phyloP scores from a whole-genome alignment of 2,888 invertebrate genomes.

The Lampropteryx suffumata region DNA sequence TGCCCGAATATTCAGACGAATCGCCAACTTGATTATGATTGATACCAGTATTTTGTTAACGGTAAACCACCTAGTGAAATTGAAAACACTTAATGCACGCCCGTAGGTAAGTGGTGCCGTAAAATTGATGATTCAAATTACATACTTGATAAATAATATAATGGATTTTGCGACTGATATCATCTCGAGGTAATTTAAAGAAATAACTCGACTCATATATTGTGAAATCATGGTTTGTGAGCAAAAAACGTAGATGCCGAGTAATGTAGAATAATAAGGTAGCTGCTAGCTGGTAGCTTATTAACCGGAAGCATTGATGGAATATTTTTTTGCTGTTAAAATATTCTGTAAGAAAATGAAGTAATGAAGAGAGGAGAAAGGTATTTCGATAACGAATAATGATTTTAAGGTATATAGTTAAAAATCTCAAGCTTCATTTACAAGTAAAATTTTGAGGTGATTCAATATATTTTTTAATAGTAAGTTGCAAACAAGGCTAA shows the following conservation, averaged over 20 bases:
- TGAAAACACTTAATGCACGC: constrained; percentile 48
- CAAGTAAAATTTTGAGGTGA: constrained; percentile 6
- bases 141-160: constrained; percentile 43
- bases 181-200: constrained; percentile 33
- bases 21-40: constrained; percentile 63
- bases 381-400: constrained; percentile 17
- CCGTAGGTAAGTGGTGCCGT: constrained; percentile 42
- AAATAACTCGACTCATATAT: constrained; percentile 35
- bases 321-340: constrained; percentile 31
- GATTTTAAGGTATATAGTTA: constrained; percentile 7
- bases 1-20: constrained; percentile 58
- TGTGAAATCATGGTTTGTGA: constrained; percentile 37
- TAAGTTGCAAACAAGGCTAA: too few species aligned
- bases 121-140: constrained; percentile 47
- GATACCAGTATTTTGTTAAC: constrained; percentile 67
- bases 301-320: constrained; percentile 41
- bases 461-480: constrained; percentile 4
- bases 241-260: constrained; percentile 38
- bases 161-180: constrained; percentile 40
- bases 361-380: constrained; percentile 17
- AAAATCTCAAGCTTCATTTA: constrained; percentile 11
- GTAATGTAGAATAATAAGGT: constrained; percentile 38
- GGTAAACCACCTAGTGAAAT: constrained; percentile 56
- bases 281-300: constrained; percentile 16
- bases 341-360: constrained; percentile 22